A percentile compares a stretch with the other conserved stretches of the same genome.
phyloP scores from a whole-genome alignment of 37 sponge, comb jelly and placozoan species.

The Tethya wilhelma region DNA sequence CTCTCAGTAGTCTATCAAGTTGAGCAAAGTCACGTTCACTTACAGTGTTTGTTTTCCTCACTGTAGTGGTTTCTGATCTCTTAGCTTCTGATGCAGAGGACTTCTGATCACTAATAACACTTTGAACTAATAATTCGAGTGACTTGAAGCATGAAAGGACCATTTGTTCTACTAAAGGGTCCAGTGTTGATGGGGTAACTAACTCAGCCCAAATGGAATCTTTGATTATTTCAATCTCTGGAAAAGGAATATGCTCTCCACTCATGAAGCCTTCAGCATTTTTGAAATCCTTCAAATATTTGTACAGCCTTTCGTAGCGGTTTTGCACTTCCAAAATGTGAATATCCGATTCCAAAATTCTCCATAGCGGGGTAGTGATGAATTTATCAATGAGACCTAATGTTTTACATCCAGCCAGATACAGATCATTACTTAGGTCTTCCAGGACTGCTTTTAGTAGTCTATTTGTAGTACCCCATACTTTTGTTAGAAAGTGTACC shows the following conservation, averaged over 20 bases:
- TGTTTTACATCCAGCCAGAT: not conserved
- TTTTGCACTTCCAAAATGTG: not conserved
- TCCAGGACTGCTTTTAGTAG: not conserved
- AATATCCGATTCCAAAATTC: not conserved
- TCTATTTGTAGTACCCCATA: not conserved
- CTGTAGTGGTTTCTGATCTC: conserved; percentile 17
- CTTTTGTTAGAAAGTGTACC: not conserved
- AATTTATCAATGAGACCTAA: not conserved
- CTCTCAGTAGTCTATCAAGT: conserved; percentile 18
- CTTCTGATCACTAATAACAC: not conserved
- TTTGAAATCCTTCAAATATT: not conserved
- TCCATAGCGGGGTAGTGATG: not conserved
- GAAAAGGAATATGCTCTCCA: not conserved
- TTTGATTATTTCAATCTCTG: not conserved
- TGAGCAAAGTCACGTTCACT: too few species aligned
- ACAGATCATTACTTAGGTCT: not conserved
- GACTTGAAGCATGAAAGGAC: not conserved
- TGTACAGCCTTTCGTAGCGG: not conserved
- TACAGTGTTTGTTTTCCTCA: conserved; percentile 39
- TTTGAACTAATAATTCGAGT: not conserved
- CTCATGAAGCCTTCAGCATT: not conserved
- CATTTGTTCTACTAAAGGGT: not conserved
- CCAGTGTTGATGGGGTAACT: not conserved
- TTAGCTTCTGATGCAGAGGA: not conserved
- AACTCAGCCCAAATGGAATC: not conserved